These are phyloP conservation scores for Channa argus DNA, from an alignment of 2,113 vertebrate genomes.

Conservation along the genomic window DNA sequence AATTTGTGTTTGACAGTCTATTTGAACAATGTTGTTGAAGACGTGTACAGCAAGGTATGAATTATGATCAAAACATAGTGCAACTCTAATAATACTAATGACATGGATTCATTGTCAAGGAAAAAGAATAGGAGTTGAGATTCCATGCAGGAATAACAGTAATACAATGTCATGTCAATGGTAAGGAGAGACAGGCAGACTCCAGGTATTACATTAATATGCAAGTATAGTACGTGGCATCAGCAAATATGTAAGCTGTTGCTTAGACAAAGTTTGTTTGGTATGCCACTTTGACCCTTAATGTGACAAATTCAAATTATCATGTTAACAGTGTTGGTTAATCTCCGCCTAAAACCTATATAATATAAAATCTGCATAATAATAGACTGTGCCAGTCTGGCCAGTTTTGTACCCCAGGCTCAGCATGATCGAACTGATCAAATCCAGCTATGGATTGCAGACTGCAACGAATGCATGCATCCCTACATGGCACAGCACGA, in stretches of 20 bases:
- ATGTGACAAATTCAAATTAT: no score
- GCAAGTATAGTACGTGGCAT: background rate
- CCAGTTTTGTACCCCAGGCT: background rate
- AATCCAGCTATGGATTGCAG: constrained; percentile 14
- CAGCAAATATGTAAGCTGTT: background rate
- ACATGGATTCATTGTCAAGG: background rate
- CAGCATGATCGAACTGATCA: background rate
- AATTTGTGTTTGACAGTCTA: background rate
- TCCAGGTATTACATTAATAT: background rate
- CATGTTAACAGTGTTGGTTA: no score
- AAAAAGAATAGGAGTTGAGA: background rate
- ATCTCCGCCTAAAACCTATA: no score
- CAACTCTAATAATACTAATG: background rate
- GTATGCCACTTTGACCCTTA: no score
- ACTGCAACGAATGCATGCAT: constrained; percentile 22
- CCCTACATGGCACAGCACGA: constrained; percentile 13
- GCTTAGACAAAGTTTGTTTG: background rate
- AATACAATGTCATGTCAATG: background rate
- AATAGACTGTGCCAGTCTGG: background rate
- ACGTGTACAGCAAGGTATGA: background rate
- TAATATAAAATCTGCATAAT: background rate
- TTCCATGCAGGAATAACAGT: background rate
- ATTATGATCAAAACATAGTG: background rate
- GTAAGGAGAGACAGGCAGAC: background rate
- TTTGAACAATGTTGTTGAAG: background rate